Conservation (phyloP, 2,113 vertebrate species). For the Alethe diademata region DNA sequence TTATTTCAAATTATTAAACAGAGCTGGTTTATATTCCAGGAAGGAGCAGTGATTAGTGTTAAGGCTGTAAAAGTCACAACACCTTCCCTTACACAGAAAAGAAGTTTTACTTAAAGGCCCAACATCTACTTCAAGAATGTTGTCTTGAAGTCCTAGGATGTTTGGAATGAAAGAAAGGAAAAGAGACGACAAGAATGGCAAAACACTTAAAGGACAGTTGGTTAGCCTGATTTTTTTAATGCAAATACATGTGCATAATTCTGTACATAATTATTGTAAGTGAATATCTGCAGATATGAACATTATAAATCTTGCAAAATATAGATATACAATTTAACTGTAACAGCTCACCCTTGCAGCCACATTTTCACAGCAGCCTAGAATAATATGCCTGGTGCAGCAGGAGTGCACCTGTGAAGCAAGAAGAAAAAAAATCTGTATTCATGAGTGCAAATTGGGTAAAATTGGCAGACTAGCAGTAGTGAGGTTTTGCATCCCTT, state of each 20-base stretch:
- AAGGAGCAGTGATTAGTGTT: background rate
- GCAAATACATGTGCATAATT: background rate
- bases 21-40: background rate
- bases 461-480: slow-evolving; percentile 42
- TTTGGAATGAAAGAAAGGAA: background rate
- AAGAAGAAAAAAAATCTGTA: slow-evolving; percentile 23
- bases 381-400: slow-evolving; percentile 32
- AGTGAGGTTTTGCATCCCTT: background rate
- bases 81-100: background rate
- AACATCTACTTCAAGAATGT: background rate
- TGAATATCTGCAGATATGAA: background rate
- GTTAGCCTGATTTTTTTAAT: background rate
- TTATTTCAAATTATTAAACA: background rate
- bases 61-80: background rate
- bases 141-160: background rate
- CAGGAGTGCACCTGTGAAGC: slow-evolving; percentile 37
- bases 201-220: background rate
- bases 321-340: background rate
- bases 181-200: background rate
- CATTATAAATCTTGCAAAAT: background rate
- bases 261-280: background rate
- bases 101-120: background rate
- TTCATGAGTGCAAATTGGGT: slow-evolving; percentile 61
- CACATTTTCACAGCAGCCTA: slow-evolving; percentile 34
- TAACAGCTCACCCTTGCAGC: background rate